A percentile compares a stretch with the other conserved stretches of the same genome.
Conservation (phyloP, 2,888 invertebrate genomes). For the Temnothorax unifasciatus region DNA sequence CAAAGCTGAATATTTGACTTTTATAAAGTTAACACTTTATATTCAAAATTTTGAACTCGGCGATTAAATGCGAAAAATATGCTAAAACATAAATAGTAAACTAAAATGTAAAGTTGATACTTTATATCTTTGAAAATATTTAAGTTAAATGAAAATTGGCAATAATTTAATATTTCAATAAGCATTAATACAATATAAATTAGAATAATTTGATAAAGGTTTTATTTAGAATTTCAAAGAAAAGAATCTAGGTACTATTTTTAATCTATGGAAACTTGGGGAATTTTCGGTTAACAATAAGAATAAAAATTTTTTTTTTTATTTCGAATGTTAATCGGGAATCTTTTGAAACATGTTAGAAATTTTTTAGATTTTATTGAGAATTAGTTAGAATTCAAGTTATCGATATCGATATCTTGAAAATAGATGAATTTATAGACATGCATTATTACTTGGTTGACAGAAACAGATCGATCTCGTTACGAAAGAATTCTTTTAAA, state of each 20-base stretch:
- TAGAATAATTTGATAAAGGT: neutral
- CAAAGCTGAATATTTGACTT: neutral
- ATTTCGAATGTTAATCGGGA: neutral
- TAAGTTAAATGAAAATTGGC: neutral
- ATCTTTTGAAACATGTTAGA: neutral
- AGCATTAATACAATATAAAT: neutral
- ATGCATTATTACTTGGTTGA: neutral
- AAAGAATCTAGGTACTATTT: neutral
- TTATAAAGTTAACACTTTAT: neutral
- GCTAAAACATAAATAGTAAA: neutral
- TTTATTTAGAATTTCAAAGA: neutral
- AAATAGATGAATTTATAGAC: neutral
- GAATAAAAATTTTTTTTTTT: neutral
- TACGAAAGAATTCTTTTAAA: slow-evolving; percentile 19
- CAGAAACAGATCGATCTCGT: neutral
- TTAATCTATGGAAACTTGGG: neutral
- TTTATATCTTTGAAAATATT: neutral
- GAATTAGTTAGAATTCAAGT: neutral
- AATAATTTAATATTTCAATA: slow-evolving; percentile 1
- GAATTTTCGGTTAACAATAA: neutral
- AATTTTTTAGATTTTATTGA: neutral
- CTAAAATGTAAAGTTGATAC: neutral
- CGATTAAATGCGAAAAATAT: neutral
- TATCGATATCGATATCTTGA: neutral
- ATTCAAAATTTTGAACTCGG: neutral